Percentiles rank a stretch among this genome's conserved stretches.
Conservation (phyloP, 1,140 invertebrate species). For the Brachionus koreanus region DNA sequence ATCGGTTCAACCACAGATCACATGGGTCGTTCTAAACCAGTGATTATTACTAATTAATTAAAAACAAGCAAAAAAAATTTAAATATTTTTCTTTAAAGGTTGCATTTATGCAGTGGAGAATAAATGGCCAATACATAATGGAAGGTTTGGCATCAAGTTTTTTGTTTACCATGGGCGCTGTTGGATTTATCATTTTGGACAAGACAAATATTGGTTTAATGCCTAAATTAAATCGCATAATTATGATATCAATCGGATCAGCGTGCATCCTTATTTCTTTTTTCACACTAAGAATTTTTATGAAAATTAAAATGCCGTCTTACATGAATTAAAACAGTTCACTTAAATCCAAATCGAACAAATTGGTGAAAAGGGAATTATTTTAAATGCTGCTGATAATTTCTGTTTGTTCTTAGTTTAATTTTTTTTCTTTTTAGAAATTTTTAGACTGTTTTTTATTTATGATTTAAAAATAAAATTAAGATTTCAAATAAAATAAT, state of each 20-base stretch:
- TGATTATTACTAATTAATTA: conserved; percentile 47
- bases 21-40: conserved; percentile 82
- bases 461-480: background rate
- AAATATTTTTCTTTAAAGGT: conserved; percentile 62
- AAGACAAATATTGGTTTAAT: conserved; percentile 84
- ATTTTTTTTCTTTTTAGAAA: too few species aligned
- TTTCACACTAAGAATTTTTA: conserved; percentile 93
- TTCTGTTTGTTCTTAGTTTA: background rate
- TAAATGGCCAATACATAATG: conserved; percentile 98
- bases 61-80: background rate
- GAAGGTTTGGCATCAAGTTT: conserved; percentile 94
- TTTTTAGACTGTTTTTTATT: background rate
- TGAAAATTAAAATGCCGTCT: conserved; percentile 91
- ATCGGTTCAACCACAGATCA: conserved; percentile 95
- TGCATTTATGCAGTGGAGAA: conserved; percentile 94
- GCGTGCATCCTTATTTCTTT: conserved; percentile 88
- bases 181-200: conserved; percentile 94
- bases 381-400: background rate
- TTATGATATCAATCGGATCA: conserved; percentile 86
- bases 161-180: conserved; percentile 85
- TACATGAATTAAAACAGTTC: conserved; percentile 13
- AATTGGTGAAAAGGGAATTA: background rate
- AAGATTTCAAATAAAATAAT: background rate
- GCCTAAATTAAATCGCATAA: conserved; percentile 82
- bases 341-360: background rate